Evolutionary conservation across 2,888 invertebrate species (phyloP).

Genomic region (Tromatobia lineatoria): DNA sequence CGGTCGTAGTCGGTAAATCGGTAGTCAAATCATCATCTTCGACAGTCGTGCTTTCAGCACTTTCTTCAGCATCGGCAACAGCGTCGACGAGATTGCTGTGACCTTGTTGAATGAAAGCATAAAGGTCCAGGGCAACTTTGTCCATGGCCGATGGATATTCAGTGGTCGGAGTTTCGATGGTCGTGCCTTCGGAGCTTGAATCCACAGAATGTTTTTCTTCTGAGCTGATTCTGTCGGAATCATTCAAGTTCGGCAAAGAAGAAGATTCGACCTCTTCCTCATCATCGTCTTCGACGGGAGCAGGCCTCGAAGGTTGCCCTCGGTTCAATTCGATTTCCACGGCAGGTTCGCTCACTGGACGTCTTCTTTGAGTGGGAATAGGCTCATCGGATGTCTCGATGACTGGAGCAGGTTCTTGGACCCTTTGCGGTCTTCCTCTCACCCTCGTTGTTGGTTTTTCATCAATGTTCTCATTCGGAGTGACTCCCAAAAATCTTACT

Average conservation of each 20-base stretch:
- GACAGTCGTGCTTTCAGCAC: constrained; percentile 86
- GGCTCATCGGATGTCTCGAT: constrained; percentile 76
- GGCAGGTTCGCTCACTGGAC: constrained; percentile 86
- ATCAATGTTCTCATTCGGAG: constrained; percentile 86
- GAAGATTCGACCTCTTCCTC: constrained; percentile 67
- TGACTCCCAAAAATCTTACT: constrained; percentile 87
- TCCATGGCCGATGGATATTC: constrained; percentile 90
- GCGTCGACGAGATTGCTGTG: constrained; percentile 86
- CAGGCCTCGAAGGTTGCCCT: constrained; percentile 75
- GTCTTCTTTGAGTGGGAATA: constrained; percentile 83
- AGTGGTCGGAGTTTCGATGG: constrained; percentile 87
- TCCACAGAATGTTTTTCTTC: constrained; percentile 60
- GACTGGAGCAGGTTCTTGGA: constrained; percentile 79
- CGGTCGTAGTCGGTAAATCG: constrained; percentile 84
- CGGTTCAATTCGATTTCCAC: constrained; percentile 79
- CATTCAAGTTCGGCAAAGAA: constrained; percentile 56
- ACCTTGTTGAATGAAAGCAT: constrained; percentile 91
- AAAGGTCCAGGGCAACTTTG: constrained; percentile 93
- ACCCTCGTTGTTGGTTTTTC: constrained; percentile 77
- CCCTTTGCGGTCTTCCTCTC: constrained; percentile 77
- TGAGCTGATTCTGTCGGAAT: constrained; percentile 46
- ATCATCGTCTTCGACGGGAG: constrained; percentile 63
- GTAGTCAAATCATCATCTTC: constrained; percentile 83
- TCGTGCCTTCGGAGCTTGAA: constrained; percentile 70
- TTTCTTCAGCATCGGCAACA: constrained; percentile 87